Percentiles rank a stretch among this genome's conserved stretches.
Conservation (phyloP, 2,888 invertebrate species). For the Phanerotoma sp. region DNA sequence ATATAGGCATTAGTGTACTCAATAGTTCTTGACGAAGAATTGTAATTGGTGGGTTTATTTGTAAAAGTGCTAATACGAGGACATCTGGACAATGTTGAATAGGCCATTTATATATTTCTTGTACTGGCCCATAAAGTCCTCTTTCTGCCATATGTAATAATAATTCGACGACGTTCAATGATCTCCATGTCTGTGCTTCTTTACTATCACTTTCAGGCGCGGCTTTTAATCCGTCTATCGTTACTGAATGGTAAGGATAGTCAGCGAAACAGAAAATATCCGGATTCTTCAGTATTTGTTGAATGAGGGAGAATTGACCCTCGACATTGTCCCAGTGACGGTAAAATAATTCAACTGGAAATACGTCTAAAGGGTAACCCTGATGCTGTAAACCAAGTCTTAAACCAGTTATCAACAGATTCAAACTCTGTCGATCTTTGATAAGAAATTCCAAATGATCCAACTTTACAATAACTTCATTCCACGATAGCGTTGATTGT, state of each 20-base stretch:
- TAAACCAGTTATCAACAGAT: slow-evolving; percentile 79
- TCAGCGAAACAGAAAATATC: slow-evolving; percentile 96
- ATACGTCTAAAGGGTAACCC: slow-evolving; percentile 69
- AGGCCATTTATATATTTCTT: slow-evolving; percentile 90
- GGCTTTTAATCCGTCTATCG: slow-evolving; percentile 87
- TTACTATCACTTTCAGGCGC: slow-evolving; percentile 94
- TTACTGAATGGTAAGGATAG: slow-evolving; percentile 82
- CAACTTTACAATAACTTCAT: slow-evolving; percentile 86
- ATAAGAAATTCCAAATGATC: slow-evolving; percentile 90
- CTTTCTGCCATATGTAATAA: slow-evolving; percentile 84
- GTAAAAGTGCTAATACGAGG: slow-evolving; percentile 82
- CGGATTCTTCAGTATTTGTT: slow-evolving; percentile 83
- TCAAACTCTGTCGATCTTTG: slow-evolving; percentile 83
- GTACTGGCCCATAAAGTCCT: slow-evolving; percentile 79
- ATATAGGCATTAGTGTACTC: slow-evolving; percentile 85
- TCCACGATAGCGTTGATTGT: slow-evolving; percentile 82
- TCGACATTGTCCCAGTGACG: slow-evolving; percentile 92
- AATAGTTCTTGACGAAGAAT: slow-evolving; percentile 82
- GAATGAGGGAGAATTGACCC: slow-evolving; percentile 86
- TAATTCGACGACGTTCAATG: slow-evolving; percentile 86
- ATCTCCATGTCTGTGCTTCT: slow-evolving; percentile 91
- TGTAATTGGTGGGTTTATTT: slow-evolving; percentile 80
- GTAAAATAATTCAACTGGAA: slow-evolving; percentile 88
- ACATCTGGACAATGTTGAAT: slow-evolving; percentile 94
- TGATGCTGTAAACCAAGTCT: slow-evolving; percentile 78